These are phyloP conservation scores for Melinaea menophilus DNA, from an alignment of 2,888 invertebrate species.

Conservation along the genomic window DNA sequence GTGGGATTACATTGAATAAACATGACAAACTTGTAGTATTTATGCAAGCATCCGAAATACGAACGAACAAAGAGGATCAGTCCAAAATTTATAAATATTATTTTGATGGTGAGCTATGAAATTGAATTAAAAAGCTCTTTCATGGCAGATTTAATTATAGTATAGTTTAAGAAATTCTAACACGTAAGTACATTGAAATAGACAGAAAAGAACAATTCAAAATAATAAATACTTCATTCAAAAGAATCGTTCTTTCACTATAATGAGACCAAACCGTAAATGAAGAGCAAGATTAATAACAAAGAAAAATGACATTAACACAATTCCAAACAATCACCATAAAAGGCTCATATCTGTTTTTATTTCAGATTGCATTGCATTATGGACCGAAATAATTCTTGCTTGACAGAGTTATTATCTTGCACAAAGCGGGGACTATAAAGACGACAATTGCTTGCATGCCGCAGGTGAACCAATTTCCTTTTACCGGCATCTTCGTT, in stretches of 20 bases:
- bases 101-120: too few species aligned
- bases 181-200: too few species aligned
- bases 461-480: constrained; percentile 34
- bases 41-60: not conserved
- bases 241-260: not conserved
- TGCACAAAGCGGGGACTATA: constrained; percentile 15
- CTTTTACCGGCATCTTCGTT: constrained; percentile 30
- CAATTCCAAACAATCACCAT: constrained; percentile 13
- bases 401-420: constrained; percentile 17
- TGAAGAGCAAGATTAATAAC: not conserved
- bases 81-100: not conserved
- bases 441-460: constrained; percentile 28
- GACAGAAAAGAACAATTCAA: not conserved
- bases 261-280: not conserved
- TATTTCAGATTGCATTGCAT: constrained; percentile 18
- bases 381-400: constrained; percentile 22
- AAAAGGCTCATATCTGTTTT: constrained; percentile 12
- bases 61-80: not conserved
- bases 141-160: too few species aligned
- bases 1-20: constrained; percentile 8
- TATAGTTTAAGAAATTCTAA: too few species aligned
- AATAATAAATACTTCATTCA: not conserved
- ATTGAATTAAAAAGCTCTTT: too few species aligned
- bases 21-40: constrained; percentile 4
- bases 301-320: constrained; percentile 1